Conservation (phyloP, 2,113 vertebrate genomes). For the Pseudopipra pipra region DNA sequence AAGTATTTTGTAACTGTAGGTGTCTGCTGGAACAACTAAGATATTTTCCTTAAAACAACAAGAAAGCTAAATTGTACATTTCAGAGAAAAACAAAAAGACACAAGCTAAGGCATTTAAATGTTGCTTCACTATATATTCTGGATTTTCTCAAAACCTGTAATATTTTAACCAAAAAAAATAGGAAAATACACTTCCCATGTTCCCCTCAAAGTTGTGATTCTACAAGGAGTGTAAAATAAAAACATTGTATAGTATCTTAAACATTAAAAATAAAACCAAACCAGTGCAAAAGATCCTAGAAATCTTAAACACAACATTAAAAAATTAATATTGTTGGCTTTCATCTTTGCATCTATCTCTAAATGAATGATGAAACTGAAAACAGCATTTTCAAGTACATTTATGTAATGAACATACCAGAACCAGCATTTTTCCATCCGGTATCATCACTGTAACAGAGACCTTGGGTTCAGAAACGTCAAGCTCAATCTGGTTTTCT, state of each 20-base stretch:
- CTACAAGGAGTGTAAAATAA: background rate
- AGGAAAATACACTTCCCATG: background rate
- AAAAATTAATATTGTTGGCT: background rate
- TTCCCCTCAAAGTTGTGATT: background rate
- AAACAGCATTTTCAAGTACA: background rate
- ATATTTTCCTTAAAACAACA: slow-evolving; percentile 81
- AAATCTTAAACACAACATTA: background rate
- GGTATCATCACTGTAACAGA: slow-evolving; percentile 82
- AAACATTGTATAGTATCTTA: background rate
- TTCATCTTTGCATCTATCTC: background rate
- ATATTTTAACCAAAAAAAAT: background rate
- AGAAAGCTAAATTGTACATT: slow-evolving; percentile 33
- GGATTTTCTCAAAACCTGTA: background rate
- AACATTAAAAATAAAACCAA: background rate
- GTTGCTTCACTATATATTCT: background rate
- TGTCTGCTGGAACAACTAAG: slow-evolving; percentile 82
- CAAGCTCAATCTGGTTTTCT: slow-evolving; percentile 77
- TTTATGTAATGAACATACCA: slow-evolving; percentile 76
- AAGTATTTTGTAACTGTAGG: slow-evolving; percentile 81
- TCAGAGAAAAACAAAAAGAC: background rate
- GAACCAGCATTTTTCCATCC: slow-evolving; percentile 74
- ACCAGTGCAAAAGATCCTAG: background rate
- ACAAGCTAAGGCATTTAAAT: background rate
- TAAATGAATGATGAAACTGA: background rate
- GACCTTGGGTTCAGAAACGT: slow-evolving; percentile 72